Percentiles rank a stretch among this genome's conserved stretches.
phyloP scores from a whole-genome alignment of 2,888 invertebrate genomes.

The Agrotis segetum region DNA sequence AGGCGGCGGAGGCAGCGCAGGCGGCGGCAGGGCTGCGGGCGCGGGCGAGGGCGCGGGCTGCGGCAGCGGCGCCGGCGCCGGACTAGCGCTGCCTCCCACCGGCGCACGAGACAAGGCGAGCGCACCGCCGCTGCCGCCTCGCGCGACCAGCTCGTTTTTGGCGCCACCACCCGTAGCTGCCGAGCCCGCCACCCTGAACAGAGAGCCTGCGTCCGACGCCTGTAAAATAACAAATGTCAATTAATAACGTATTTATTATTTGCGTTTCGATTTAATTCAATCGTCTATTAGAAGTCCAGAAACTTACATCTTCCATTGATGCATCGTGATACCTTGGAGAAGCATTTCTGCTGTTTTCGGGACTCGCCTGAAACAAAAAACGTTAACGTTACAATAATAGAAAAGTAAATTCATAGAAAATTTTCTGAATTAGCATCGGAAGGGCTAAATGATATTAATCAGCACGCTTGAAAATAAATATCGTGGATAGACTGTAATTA shows the following conservation, averaged over 20 bases:
- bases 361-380: conserved; percentile 87
- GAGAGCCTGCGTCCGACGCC: conserved; percentile 87
- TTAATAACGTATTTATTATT: not conserved
- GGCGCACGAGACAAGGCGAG: conserved; percentile 92
- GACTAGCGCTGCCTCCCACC: conserved; percentile 91
- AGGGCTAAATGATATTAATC: not conserved
- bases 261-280: not conserved
- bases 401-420: not conserved
- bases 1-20: conserved; percentile 92
- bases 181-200: conserved; percentile 90
- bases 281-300: not conserved
- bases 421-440: not conserved
- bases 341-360: conserved; percentile 89
- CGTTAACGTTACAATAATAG: not conserved
- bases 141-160: conserved; percentile 91
- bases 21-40: conserved; percentile 93
- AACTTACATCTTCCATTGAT: conserved; percentile 89
- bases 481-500: not conserved
- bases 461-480: conserved; percentile 14
- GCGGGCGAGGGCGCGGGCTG: conserved; percentile 93
- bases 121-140: conserved; percentile 92
- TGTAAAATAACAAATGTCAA: conserved; percentile 65
- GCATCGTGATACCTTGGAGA: conserved; percentile 88
- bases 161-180: conserved; percentile 91
- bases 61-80: conserved; percentile 92